Conservation (phyloP, 2,113 vertebrate genomes). For the Mugil cephalus region DNA sequence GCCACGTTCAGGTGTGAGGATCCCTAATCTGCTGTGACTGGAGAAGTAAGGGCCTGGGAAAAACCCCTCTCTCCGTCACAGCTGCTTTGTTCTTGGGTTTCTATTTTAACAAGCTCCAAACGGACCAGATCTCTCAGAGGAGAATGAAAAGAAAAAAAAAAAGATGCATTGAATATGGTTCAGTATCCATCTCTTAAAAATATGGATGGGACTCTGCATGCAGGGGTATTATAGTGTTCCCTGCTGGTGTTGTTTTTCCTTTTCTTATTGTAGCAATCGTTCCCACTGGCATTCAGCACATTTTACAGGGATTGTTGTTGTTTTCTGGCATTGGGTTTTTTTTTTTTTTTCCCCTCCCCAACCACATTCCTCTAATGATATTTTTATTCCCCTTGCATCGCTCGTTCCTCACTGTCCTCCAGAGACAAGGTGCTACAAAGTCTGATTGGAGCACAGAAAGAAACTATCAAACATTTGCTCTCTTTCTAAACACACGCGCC, state of each 20-base stretch:
- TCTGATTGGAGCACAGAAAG: slow-evolving; percentile 25
- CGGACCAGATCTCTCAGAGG: no score
- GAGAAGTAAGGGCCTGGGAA: slow-evolving; percentile 5
- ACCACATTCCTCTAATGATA: slow-evolving; percentile 22
- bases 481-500: slow-evolving; percentile 22
- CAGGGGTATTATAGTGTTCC: neutral
- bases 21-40: slow-evolving; percentile 13
- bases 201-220: neutral
- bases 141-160: no score
- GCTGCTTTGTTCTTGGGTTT: no score
- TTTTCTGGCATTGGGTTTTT: slow-evolving; percentile 21
- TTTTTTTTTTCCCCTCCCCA: neutral
- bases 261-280: neutral
- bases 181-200: neutral
- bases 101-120: no score
- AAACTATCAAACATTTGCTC: slow-evolving; percentile 15
- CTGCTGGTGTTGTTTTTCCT: slow-evolving; percentile 6
- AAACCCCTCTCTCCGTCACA: neutral
- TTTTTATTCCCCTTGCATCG: slow-evolving; percentile 31
- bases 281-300: slow-evolving; percentile 19
- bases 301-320: neutral
- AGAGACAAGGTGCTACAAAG: slow-evolving; percentile 22
- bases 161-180: neutral
- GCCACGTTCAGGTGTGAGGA: neutral
- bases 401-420: slow-evolving; percentile 20